These are phyloP conservation scores for Heteropelma amictum DNA, from an alignment of 2,888 invertebrate species.

Conservation along the genomic window DNA sequence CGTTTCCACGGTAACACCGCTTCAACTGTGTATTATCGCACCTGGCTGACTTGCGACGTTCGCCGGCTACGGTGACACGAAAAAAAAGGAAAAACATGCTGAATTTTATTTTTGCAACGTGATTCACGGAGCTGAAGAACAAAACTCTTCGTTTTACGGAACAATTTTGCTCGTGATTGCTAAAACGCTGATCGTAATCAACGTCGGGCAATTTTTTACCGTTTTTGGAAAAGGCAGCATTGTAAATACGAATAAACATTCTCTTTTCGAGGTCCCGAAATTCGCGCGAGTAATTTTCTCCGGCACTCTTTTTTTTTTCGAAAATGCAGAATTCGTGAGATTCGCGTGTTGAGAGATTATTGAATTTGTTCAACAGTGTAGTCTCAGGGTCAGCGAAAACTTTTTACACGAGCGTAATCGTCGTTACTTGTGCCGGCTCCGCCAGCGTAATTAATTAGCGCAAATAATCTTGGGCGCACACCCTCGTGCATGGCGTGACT, in stretches of 20 bases:
- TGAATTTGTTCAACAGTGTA: background rate
- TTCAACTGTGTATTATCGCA: conserved; percentile 32
- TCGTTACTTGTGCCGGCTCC: conserved; percentile 67
- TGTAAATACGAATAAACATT: no score
- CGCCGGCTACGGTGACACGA: background rate
- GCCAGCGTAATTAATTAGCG: conserved; percentile 73
- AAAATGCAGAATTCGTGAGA: background rate
- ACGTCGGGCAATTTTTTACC: no score
- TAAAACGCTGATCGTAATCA: no score
- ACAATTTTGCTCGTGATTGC: no score
- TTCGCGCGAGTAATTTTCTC: no score
- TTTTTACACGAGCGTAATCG: conserved; percentile 53
- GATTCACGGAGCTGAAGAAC: background rate
- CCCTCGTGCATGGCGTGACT: conserved; percentile 39
- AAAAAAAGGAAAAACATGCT: conserved; percentile 3
- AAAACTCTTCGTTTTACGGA: no score
- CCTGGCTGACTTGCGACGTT: conserved; percentile 10
- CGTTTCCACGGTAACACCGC: conserved; percentile 52
- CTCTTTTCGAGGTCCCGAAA: no score
- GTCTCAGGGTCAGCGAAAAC: conserved; percentile 19
- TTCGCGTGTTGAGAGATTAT: background rate
- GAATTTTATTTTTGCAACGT: background rate
- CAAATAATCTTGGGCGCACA: conserved; percentile 30
- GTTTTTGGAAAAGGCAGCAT: no score
- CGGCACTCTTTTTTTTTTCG: background rate